Conservation (phyloP, 2,113 vertebrate species). For the Urocynchramus pylzowi region DNA sequence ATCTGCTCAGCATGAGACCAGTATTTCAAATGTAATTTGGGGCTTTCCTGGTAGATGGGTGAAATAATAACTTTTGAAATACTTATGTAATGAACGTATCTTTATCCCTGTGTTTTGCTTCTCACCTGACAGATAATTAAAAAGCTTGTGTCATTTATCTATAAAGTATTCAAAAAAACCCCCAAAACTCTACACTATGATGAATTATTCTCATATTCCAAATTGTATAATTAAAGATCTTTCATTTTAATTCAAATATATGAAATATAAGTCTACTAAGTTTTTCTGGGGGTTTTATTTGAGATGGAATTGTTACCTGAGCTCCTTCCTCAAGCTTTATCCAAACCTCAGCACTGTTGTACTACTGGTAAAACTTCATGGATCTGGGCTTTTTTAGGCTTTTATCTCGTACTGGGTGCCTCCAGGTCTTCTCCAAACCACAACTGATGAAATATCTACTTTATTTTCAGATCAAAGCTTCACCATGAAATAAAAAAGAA, state of each 20-base stretch:
- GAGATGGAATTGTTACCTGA: background rate
- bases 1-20: background rate
- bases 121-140: background rate
- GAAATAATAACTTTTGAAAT: background rate
- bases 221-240: background rate
- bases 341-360: background rate
- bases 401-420: background rate
- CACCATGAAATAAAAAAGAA: fast-evolving
- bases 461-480: background rate
- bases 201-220: background rate
- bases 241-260: background rate
- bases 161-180: background rate
- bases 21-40: background rate
- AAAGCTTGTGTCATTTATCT: background rate
- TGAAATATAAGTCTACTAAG: background rate
- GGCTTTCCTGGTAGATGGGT: background rate
- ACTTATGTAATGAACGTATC: background rate
- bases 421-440: background rate
- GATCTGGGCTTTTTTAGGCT: background rate
- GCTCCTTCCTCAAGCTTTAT: background rate
- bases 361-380: background rate
- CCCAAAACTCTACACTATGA: background rate
- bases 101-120: background rate
- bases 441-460: background rate
- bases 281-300: background rate